Percentiles rank a stretch among this genome's conserved stretches.
phyloP scores from a whole-genome alignment of 2,797 vertebrate genomes.

The Pogonophryne albipinna region DNA sequence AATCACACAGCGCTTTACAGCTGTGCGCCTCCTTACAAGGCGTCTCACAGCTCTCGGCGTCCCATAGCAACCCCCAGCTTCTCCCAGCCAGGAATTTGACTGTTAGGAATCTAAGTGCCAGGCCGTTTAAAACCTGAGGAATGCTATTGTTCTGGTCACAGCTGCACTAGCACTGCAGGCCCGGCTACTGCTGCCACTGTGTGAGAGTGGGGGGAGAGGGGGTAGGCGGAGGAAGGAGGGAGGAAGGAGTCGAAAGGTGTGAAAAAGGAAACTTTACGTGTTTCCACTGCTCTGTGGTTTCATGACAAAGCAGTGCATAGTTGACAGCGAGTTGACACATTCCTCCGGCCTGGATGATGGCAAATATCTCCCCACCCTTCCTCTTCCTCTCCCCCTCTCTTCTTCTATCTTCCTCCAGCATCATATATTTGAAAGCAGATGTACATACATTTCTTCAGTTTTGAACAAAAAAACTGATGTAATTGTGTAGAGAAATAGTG shows the following conservation, averaged over 20 bases:
- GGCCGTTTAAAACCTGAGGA: constrained; percentile 81
- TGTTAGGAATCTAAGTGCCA: constrained; percentile 83
- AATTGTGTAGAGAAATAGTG: not conserved
- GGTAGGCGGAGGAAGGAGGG: constrained; percentile 39
- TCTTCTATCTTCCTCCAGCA: not conserved
- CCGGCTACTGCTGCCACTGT: constrained; percentile 66
- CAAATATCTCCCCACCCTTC: constrained; percentile 35
- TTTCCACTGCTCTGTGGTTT: constrained; percentile 64
- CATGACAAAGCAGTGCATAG: constrained; percentile 79
- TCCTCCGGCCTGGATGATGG: constrained; percentile 67
- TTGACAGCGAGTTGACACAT: constrained; percentile 82
- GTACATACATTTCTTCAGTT: constrained; percentile 2
- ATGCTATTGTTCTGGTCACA: constrained; percentile 84
- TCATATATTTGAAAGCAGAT: constrained; percentile 19
- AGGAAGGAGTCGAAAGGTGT: constrained; percentile 71
- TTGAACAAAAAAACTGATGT: not conserved
- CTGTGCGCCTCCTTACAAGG: constrained; percentile 67
- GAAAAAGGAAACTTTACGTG: constrained; percentile 76
- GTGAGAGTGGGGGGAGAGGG: not conserved
- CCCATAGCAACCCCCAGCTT: constrained; percentile 75
- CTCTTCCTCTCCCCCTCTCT: constrained; percentile 19
- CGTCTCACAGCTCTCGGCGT: constrained; percentile 59
- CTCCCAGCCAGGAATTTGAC: constrained; percentile 74
- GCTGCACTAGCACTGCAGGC: constrained; percentile 70
- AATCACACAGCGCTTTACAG: constrained; percentile 72